These are phyloP conservation scores for Tragelaphus scriptus DNA, from an alignment of 2,113 vertebrate species.

Conservation along the genomic window DNA sequence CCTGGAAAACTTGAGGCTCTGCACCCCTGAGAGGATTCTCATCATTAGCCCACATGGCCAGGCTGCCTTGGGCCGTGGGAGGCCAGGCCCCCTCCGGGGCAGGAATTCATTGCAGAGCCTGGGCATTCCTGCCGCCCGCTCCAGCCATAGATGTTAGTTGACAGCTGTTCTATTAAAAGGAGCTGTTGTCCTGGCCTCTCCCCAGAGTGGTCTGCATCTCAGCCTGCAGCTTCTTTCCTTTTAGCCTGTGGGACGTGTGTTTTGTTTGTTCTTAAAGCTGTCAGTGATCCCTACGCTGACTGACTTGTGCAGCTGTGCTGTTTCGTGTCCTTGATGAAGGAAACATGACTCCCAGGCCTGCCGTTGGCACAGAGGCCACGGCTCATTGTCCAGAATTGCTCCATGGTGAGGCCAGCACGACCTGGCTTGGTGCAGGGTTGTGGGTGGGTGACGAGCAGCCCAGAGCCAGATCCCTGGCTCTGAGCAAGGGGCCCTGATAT, in stretches of 20 bases:
- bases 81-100: not conserved
- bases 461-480: not conserved
- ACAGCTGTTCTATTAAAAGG: not conserved
- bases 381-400: not conserved
- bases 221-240: not conserved
- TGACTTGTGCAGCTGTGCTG: not conserved
- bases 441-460: not conserved
- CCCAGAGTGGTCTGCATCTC: accelerated
- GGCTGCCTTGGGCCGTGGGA: not conserved
- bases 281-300: not conserved
- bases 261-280: not conserved
- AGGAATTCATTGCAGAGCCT: not conserved
- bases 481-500: not conserved
- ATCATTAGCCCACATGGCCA: not conserved
- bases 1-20: not conserved
- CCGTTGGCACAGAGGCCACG: not conserved
- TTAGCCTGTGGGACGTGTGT: not conserved
- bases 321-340: not conserved
- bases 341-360: not conserved
- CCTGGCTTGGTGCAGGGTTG: not conserved
- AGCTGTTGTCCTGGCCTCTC: not conserved
- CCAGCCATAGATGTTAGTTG: not conserved
- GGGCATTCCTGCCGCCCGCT: accelerated
- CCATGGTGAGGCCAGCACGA: not conserved
- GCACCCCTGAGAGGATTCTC: not conserved